These are phyloP conservation scores for Xestia rhomboidea DNA, from an alignment of 2,888 invertebrate genomes.

Conservation along the genomic window DNA sequence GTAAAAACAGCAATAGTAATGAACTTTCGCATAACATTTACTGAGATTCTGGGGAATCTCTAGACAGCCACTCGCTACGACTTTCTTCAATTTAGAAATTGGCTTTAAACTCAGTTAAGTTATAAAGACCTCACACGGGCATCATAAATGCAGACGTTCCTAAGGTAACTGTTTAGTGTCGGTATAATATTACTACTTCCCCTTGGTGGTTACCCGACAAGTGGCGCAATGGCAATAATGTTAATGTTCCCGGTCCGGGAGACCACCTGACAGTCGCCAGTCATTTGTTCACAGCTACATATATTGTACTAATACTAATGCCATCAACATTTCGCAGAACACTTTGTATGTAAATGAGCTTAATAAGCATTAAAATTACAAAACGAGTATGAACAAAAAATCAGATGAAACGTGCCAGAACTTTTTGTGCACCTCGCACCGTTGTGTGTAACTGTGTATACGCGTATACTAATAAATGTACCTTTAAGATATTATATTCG, in stretches of 20 bases:
- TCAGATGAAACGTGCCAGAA: slow-evolving; percentile 71
- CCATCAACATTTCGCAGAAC: slow-evolving; percentile 81
- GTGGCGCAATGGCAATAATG: slow-evolving; percentile 51
- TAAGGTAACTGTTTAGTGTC: slow-evolving; percentile 19
- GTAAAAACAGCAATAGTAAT: slow-evolving; percentile 14
- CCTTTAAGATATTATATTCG: slow-evolving; percentile 4
- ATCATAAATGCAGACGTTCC: slow-evolving; percentile 2
- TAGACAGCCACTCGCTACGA: slow-evolving; percentile 18
- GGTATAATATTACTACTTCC: slow-evolving; percentile 35
- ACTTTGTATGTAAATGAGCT: slow-evolving; percentile 86
- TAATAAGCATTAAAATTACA: slow-evolving; percentile 78
- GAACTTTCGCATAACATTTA: slow-evolving; percentile 19
- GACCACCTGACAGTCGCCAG: slow-evolving; percentile 69
- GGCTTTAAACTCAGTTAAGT: slow-evolving; percentile 7
- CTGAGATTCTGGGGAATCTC: slow-evolving; percentile 15
- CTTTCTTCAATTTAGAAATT: slow-evolving; percentile 26
- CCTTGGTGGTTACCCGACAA: slow-evolving; percentile 32
- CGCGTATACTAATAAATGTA: slow-evolving; percentile 12
- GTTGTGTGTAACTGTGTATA: slow-evolving; percentile 46
- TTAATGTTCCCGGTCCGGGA: slow-evolving; percentile 33
- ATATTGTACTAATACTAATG: slow-evolving; percentile 74
- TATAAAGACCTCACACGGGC: slow-evolving; percentile 34
- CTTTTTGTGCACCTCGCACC: slow-evolving; percentile 68
- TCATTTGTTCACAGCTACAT: slow-evolving; percentile 58
- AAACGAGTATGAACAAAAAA: slow-evolving; percentile 68